Evolutionary conservation across 2,888 invertebrate genomes (phyloP).

Genomic region (Atethmia centrago): DNA sequence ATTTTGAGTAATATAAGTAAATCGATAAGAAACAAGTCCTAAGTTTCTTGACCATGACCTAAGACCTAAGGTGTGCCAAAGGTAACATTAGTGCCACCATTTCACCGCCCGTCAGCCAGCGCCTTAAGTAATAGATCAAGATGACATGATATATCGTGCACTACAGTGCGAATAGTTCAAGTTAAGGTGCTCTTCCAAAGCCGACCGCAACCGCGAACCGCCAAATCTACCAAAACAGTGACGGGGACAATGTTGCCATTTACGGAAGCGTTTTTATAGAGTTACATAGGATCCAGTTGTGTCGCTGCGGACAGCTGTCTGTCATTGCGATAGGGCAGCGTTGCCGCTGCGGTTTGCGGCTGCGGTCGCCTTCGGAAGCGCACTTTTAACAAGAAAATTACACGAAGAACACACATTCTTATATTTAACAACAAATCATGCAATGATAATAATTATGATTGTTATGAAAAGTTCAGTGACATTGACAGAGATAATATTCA

Average conservation of each 20-base stretch:
- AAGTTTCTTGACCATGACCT: slow-evolving; percentile 24
- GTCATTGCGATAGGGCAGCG: too few species aligned
- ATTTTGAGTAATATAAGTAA: too few species aligned
- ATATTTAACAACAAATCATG: slow-evolving; percentile 27
- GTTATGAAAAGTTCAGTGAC: slow-evolving; percentile 40
- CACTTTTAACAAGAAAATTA: neutral
- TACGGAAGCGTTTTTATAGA: too few species aligned
- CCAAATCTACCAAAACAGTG: too few species aligned
- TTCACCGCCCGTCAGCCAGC: neutral
- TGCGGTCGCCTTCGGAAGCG: too few species aligned
- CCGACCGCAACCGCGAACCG: too few species aligned
- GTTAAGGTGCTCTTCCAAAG: too few species aligned
- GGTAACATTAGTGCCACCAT: neutral
- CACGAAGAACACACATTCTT: slow-evolving; percentile 19
- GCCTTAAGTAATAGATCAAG: too few species aligned
- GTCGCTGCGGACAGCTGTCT: too few species aligned
- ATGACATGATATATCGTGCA: slow-evolving; percentile 17
- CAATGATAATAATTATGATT: slow-evolving; percentile 43
- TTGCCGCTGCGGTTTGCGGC: too few species aligned
- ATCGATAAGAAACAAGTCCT: neutral
- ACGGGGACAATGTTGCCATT: too few species aligned
- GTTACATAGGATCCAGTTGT: too few species aligned
- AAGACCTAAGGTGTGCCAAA: neutral
- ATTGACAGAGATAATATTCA: neutral
- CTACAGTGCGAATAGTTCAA: slow-evolving; percentile 1